Conservation (phyloP, 2,113 vertebrate genomes). For the Anarhynchus alexandrinus region DNA sequence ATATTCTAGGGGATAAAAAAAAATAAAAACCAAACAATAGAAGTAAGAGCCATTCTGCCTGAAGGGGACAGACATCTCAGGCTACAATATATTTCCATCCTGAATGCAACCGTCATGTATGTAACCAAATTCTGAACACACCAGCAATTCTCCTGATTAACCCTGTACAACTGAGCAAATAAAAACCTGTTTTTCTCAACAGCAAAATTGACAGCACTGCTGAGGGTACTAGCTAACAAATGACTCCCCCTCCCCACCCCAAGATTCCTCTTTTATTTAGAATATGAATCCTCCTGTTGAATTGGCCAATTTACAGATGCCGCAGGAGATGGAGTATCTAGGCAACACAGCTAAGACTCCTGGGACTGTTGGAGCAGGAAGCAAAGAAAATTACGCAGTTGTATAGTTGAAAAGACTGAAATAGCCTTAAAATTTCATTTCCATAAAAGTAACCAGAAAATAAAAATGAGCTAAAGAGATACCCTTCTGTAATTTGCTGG, state of each 20-base stretch:
- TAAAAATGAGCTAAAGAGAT: neutral
- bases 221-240: neutral
- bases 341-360: slow-evolving; percentile 57
- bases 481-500: neutral
- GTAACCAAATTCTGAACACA: neutral
- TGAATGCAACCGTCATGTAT: neutral
- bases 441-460: neutral
- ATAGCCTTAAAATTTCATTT: neutral
- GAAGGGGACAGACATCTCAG: neutral
- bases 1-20: neutral
- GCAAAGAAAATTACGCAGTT: slow-evolving; percentile 43
- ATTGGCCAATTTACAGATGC: slow-evolving; percentile 61
- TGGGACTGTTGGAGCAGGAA: slow-evolving; percentile 3
- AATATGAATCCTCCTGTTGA: slow-evolving; percentile 41
- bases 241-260: neutral
- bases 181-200: neutral
- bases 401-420: slow-evolving; percentile 4
- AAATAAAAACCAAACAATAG: neutral
- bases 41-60: neutral
- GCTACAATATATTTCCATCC: neutral
- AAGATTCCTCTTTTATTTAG: neutral
- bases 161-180: neutral
- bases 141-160: neutral
- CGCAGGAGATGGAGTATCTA: slow-evolving; percentile 57
- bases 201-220: neutral